These are phyloP conservation scores for Clarias pachynema DNA, from an alignment of 2,797 vertebrate species.

Conservation along the genomic window DNA sequence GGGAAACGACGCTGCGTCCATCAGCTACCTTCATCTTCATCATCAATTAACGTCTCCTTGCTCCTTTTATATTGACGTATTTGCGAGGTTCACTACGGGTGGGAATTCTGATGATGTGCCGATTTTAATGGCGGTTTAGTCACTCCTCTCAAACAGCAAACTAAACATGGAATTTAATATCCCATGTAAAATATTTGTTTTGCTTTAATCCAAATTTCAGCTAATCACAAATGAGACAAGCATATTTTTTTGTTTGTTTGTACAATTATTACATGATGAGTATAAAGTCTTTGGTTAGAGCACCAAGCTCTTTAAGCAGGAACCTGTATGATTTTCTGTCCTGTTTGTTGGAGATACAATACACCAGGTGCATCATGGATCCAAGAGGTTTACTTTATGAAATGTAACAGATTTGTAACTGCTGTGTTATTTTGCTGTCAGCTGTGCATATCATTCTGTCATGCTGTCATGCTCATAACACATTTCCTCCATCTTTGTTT, in stretches of 20 bases:
- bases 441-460: constrained; percentile 8
- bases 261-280: too few species aligned
- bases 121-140: background rate
- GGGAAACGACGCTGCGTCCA: background rate
- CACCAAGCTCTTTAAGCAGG: background rate
- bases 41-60: background rate
- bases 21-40: constrained; percentile 10
- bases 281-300: too few species aligned
- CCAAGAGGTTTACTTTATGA: background rate
- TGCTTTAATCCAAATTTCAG: background rate
- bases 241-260: background rate
- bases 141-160: background rate
- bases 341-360: background rate
- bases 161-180: background rate
- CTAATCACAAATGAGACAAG: background rate
- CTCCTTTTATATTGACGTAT: background rate
- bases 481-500: background rate
- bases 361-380: background rate
- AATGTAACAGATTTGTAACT: constrained; percentile 14
- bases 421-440: constrained; percentile 17
- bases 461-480: background rate
- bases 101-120: background rate
- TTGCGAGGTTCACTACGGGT: background rate
- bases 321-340: background rate
- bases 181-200: background rate